A percentile compares a stretch with the other conserved stretches of the same genome.
phyloP scores from a whole-genome alignment of 2,888 invertebrate genomes.

The Lysandra coridon region DNA sequence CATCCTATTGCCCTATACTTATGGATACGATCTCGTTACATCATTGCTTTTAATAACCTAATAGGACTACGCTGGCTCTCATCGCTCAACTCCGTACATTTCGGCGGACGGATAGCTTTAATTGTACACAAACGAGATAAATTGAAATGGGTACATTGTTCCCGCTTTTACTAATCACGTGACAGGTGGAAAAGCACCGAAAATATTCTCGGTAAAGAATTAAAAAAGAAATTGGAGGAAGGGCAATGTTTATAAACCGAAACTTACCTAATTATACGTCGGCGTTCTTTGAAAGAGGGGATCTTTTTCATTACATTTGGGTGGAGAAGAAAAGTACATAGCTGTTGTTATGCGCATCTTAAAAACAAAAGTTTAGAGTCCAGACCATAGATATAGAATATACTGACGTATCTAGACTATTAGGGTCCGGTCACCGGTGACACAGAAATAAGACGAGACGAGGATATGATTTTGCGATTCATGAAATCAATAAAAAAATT shows the following conservation, averaged over 20 bases:
- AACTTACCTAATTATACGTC: constrained; percentile 3
- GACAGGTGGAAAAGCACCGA: constrained; percentile 41
- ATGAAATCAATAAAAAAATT: too few species aligned
- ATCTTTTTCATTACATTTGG: background rate
- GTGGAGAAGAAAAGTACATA: background rate
- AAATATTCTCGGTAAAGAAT: constrained; percentile 11
- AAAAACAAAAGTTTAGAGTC: background rate
- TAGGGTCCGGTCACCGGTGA: too few species aligned
- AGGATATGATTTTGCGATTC: too few species aligned
- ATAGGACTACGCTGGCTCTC: constrained; percentile 49
- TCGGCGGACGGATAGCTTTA: constrained; percentile 50
- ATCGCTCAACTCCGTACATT: constrained; percentile 54
- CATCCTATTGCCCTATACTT: too few species aligned
- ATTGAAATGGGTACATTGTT: constrained; percentile 59
- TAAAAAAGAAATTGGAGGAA: constrained; percentile 18
- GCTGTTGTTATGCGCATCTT: background rate
- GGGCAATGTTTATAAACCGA: background rate
- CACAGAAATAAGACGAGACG: too few species aligned
- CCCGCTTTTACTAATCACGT: constrained; percentile 45
- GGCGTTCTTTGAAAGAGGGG: constrained; percentile 3
- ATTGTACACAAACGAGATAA: constrained; percentile 68
- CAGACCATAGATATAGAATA: too few species aligned
- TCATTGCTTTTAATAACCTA: constrained; percentile 38
- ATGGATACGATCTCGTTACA: background rate
- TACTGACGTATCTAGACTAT: too few species aligned